These are phyloP conservation scores for Phallusia fumigata DNA, from an alignment of 23 tunicate genomes.

Conservation along the genomic window DNA sequence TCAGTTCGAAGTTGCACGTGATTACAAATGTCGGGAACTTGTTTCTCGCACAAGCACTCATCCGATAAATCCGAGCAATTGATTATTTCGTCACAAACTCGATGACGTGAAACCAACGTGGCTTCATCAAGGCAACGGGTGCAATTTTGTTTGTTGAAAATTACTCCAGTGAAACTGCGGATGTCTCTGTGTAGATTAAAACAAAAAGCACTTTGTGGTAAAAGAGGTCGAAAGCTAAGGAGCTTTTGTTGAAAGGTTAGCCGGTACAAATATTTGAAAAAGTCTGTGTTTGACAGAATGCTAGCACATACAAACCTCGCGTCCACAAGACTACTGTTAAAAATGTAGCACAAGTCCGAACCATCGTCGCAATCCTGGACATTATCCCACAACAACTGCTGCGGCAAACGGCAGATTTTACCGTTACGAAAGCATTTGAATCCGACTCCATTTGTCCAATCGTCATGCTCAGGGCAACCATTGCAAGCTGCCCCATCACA, in stretches of 20 bases:
- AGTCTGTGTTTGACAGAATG: too few relatives aligned
- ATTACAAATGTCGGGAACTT: constrained; percentile 29
- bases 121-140: constrained; percentile 22
- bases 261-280: too few relatives aligned
- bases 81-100: constrained; percentile 44
- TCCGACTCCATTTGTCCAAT: constrained; percentile 21
- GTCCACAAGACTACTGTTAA: background rate
- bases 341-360: too few relatives aligned
- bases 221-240: too few relatives aligned
- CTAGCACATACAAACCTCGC: too few relatives aligned
- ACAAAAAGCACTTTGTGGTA: too few relatives aligned
- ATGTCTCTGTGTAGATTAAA: background rate
- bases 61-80: too few relatives aligned
- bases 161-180: background rate
- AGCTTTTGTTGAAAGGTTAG: too few relatives aligned
- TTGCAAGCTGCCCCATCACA: too few relatives aligned
- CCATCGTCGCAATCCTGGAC: too few relatives aligned
- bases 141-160: constrained; percentile 1
- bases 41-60: constrained; percentile 36
- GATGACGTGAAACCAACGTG: constrained; percentile 13
- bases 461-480: constrained; percentile 52
- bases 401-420: too few relatives aligned
- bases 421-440: constrained; percentile 69
- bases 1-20: constrained; percentile 14
- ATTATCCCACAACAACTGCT: too few relatives aligned